phyloP scores from a whole-genome alignment of 1,140 invertebrate genomes.

The Spodoptera litura region DNA sequence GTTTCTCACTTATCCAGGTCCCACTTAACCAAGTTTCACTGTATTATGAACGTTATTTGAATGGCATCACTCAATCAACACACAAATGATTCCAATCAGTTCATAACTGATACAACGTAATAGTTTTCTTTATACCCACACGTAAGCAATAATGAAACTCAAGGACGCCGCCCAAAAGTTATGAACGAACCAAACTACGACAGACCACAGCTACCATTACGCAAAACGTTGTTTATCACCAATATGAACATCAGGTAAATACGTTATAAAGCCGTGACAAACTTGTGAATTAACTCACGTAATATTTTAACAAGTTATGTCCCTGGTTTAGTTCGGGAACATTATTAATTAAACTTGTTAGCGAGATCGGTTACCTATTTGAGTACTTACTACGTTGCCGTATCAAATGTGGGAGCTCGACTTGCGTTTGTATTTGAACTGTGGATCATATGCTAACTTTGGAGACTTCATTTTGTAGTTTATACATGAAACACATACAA shows the following conservation, averaged over 20 bases:
- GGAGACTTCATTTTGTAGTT: conserved; percentile 9
- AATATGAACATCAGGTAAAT: conserved; percentile 41
- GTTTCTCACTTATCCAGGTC: too few relatives aligned
- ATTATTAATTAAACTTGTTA: conserved; percentile 55
- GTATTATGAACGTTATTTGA: too few relatives aligned
- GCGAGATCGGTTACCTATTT: conserved; percentile 48
- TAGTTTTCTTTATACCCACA: background rate
- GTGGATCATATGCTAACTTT: background rate
- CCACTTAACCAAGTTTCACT: too few relatives aligned
- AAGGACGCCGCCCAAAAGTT: background rate
- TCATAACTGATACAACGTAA: background rate
- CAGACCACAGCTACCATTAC: conserved; percentile 12
- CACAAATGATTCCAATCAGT: background rate
- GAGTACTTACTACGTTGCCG: conserved; percentile 23
- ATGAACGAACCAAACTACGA: background rate
- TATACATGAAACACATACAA: background rate
- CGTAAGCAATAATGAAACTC: background rate
- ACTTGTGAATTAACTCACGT: conserved; percentile 44
- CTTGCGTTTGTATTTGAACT: conserved; percentile 15
- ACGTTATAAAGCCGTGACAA: conserved; percentile 33
- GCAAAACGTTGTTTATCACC: conserved; percentile 22
- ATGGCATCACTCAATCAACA: too few relatives aligned
- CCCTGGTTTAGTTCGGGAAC: conserved; percentile 49
- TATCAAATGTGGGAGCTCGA: conserved; percentile 21
- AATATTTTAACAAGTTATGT: conserved; percentile 52